Evolutionary conservation across 2,113 vertebrate species (phyloP).

Genomic region (Thomomys bottae): DNA sequence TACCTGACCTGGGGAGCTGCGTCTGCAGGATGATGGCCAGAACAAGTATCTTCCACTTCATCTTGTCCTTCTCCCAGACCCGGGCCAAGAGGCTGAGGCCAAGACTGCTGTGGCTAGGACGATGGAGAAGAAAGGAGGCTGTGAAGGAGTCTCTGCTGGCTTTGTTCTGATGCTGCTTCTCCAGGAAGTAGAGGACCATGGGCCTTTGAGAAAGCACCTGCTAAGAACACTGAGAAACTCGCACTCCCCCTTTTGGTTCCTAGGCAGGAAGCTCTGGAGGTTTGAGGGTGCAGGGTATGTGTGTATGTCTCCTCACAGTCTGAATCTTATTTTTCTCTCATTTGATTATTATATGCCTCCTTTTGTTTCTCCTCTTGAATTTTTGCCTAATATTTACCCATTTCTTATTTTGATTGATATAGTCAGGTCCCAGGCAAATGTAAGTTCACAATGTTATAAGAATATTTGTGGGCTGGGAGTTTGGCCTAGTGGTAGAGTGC

Average conservation of each 20-base stretch:
- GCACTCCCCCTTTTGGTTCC: constrained; percentile 65
- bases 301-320: not conserved
- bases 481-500: too few species aligned
- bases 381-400: not conserved
- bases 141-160: not conserved
- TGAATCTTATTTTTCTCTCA: not conserved
- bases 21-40: constrained; percentile 59
- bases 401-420: not conserved
- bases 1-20: constrained; percentile 73
- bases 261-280: constrained; percentile 73
- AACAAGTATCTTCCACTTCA: constrained; percentile 64
- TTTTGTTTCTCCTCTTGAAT: not conserved
- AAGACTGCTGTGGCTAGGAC: not conserved
- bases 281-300: constrained; percentile 77
- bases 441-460: fast-evolving
- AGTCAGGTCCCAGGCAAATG: not conserved
- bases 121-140: not conserved
- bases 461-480: too few species aligned
- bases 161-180: constrained; percentile 53
- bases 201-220: constrained; percentile 76
- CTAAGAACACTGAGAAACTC: not conserved
- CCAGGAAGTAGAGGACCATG: constrained; percentile 83
- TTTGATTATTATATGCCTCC: not conserved
- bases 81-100: not conserved
- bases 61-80: not conserved